Percentiles rank a stretch among this genome's conserved stretches.
Evolutionary conservation across 2,888 invertebrate genomes (phyloP).

Genomic region (Isoperla grammatica): DNA sequence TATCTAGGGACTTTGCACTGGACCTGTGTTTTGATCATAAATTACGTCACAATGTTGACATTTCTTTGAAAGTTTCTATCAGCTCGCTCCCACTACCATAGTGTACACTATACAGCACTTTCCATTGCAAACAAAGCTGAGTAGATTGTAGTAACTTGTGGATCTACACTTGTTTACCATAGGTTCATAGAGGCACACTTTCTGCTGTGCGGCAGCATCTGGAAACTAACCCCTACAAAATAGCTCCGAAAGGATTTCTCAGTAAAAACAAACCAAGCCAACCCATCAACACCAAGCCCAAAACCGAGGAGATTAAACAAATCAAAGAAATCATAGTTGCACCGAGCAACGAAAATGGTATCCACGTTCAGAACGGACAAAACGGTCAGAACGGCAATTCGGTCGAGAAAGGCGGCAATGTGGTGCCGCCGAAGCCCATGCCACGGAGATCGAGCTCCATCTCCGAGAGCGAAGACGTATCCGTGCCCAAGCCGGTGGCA

Average conservation of each 20-base stretch:
- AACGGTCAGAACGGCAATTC: constrained; percentile 14
- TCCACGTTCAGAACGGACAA: constrained; percentile 23
- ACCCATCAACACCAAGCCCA: constrained; percentile 44
- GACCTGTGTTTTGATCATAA: too few relatives aligned
- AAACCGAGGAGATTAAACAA: constrained; percentile 46
- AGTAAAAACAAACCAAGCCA: constrained; percentile 38
- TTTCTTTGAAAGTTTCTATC: too few relatives aligned
- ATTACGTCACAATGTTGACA: too few relatives aligned
- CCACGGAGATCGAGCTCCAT: constrained; percentile 67
- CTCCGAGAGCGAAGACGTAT: constrained; percentile 56
- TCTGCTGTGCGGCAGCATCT: constrained; percentile 28
- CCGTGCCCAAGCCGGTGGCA: constrained; percentile 56
- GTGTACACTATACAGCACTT: too few relatives aligned
- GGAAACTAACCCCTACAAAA: constrained; percentile 32
- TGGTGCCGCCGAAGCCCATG: constrained; percentile 66
- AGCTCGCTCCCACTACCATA: too few relatives aligned
- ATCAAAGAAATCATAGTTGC: constrained; percentile 5
- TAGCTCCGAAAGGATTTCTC: constrained; percentile 40
- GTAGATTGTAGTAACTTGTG: too few relatives aligned
- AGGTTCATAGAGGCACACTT: constrained; percentile 50
- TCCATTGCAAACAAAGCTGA: too few relatives aligned
- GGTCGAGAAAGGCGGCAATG: constrained; percentile 21
- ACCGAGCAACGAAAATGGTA: constrained; percentile 30
- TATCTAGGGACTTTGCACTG: too few relatives aligned
- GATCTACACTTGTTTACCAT: constrained; percentile 19